phyloP scores from a whole-genome alignment of 2,888 invertebrate species.

The Scaptomyza polygonia region DNA sequence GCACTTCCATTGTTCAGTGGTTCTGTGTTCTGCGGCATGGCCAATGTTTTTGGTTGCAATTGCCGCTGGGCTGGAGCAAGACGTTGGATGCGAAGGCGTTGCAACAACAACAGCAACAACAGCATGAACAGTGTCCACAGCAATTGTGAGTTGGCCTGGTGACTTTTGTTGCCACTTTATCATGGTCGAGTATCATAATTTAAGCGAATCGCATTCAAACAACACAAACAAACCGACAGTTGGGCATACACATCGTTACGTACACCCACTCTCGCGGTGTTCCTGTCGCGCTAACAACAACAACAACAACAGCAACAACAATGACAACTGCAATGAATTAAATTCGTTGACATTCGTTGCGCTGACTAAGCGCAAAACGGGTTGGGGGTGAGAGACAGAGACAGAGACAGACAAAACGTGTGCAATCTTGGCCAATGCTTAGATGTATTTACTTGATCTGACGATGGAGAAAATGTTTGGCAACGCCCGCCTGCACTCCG shows the following conservation, averaged over 20 bases:
- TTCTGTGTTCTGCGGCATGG: slow-evolving; percentile 12
- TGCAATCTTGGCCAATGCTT: slow-evolving; percentile 57
- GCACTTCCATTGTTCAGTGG: slow-evolving; percentile 3
- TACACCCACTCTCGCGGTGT: slow-evolving; percentile 61
- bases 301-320: slow-evolving; percentile 47
- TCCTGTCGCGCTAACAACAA: slow-evolving; percentile 41
- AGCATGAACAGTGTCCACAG: slow-evolving; percentile 10
- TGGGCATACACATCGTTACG: slow-evolving; percentile 45
- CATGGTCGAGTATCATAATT: slow-evolving; percentile 76
- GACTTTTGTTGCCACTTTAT: slow-evolving; percentile 78
- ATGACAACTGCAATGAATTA: slow-evolving; percentile 60
- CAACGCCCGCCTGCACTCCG: slow-evolving; percentile 43
- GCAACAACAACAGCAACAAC: slow-evolving; percentile 3
- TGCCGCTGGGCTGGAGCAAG: slow-evolving; percentile 27
- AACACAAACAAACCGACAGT: slow-evolving; percentile 10
- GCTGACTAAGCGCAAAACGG: slow-evolving; percentile 64
- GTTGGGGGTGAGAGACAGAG: neutral
- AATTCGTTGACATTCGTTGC: slow-evolving; percentile 72
- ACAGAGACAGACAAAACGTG: slow-evolving; percentile 34
- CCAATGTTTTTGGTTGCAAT: slow-evolving; percentile 8
- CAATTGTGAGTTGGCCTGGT: slow-evolving; percentile 53
- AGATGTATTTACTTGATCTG: slow-evolving; percentile 46
- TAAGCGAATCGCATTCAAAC: slow-evolving; percentile 64
- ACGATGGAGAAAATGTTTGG: slow-evolving; percentile 42
- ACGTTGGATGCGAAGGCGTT: slow-evolving; percentile 49